Conservation (phyloP, 2,113 vertebrate genomes). For the Phylloscopus trochiloides region DNA sequence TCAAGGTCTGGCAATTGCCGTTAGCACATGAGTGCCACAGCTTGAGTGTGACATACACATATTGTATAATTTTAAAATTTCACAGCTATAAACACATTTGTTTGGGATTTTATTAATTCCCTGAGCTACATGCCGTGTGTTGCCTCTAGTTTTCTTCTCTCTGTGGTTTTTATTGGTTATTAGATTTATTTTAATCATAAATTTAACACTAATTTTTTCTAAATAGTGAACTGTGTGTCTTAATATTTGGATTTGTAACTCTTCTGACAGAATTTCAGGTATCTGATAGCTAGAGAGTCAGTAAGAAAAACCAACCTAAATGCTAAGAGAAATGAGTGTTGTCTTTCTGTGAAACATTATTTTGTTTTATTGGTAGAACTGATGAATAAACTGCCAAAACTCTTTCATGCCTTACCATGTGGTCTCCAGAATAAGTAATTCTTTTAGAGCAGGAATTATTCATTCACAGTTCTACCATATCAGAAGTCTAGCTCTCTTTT, state of each 20-base stretch:
- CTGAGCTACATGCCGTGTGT: neutral
- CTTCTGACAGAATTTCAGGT: neutral
- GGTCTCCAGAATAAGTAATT: neutral
- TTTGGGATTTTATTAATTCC: neutral
- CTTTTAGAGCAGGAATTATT: neutral
- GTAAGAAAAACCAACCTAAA: neutral
- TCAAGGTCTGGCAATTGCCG: neutral
- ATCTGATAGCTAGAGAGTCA: neutral
- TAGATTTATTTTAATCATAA: neutral
- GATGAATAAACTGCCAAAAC: slow-evolving; percentile 31
- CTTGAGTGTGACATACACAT: neutral
- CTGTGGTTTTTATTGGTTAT: neutral
- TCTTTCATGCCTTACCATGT: slow-evolving; percentile 26
- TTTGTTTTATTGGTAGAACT: slow-evolving; percentile 2
- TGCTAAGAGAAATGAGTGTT: neutral
- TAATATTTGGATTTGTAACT: neutral
- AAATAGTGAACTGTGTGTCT: neutral
- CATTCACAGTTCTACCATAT: neutral
- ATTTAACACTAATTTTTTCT: neutral
- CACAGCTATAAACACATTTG: neutral
- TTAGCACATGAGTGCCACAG: slow-evolving; percentile 7
- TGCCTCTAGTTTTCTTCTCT: neutral
- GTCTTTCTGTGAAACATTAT: neutral
- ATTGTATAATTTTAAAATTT: neutral
- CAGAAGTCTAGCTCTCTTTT: neutral